Percentiles rank a stretch among this genome's conserved stretches.
phyloP scores from a whole-genome alignment of 2,113 vertebrate species.

The Vireo altiloquus region DNA sequence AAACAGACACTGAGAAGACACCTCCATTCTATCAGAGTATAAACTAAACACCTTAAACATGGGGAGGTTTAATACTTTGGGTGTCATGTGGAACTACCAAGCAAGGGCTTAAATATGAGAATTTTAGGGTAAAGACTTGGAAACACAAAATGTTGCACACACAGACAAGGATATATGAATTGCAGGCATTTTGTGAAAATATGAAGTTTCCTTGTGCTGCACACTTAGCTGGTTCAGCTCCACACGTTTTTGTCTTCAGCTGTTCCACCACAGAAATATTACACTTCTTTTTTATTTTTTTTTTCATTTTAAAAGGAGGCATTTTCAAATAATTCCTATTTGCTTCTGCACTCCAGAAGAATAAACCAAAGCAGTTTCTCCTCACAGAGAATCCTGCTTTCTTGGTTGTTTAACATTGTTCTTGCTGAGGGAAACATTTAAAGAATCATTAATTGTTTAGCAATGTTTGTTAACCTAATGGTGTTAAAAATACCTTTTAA shows the following conservation, averaged over 20 bases:
- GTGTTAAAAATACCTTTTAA: background rate
- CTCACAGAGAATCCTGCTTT: background rate
- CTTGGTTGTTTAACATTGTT: background rate
- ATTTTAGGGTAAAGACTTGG: background rate
- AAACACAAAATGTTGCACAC: background rate
- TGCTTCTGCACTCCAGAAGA: background rate
- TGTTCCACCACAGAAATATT: background rate
- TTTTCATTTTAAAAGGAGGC: background rate
- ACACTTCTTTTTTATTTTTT: rapidly evolving
- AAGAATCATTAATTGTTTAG: background rate
- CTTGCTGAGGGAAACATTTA: background rate
- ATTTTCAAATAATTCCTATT: background rate
- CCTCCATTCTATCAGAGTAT: background rate
- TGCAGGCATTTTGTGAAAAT: background rate
- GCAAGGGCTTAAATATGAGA: background rate
- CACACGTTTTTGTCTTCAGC: background rate
- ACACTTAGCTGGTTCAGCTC: background rate
- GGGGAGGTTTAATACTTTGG: background rate
- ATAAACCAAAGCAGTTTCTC: background rate
- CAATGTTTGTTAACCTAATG: background rate
- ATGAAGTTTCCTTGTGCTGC: background rate
- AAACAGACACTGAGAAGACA: background rate
- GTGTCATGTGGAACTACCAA: background rate
- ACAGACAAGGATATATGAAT: background rate
- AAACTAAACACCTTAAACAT: background rate